Evolutionary conservation across 2,113 vertebrate species (phyloP).

Genomic region (Catharus bicknelli): DNA sequence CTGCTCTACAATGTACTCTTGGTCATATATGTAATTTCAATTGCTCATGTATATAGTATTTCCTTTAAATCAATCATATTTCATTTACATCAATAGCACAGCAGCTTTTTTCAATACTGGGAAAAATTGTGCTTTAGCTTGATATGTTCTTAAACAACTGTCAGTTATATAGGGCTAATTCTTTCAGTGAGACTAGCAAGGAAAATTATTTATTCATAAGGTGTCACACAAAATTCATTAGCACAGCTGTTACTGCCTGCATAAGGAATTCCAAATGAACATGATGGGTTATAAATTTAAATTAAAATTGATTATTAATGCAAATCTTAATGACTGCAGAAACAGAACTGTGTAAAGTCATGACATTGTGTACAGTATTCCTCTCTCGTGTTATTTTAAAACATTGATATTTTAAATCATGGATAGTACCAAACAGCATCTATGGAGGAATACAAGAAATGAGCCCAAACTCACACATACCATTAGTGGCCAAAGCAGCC

Average conservation of each 20-base stretch:
- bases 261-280: slow-evolving; percentile 65
- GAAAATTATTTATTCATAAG: slow-evolving; percentile 64
- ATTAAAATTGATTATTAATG: slow-evolving; percentile 67
- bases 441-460: background rate
- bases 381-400: background rate
- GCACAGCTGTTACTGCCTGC: slow-evolving; percentile 54
- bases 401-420: background rate
- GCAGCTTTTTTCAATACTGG: background rate
- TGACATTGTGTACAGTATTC: slow-evolving; percentile 12
- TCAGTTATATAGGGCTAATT: background rate
- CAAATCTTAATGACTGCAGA: slow-evolving; percentile 48
- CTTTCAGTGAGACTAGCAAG: background rate
- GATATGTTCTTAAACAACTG: background rate
- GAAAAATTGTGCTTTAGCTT: background rate
- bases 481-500: background rate
- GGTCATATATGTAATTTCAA: background rate
- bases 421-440: background rate
- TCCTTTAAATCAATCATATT: too few relatives aligned
- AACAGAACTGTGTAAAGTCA: slow-evolving; percentile 28
- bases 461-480: background rate
- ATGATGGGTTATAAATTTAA: slow-evolving; percentile 61
- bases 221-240: slow-evolving; percentile 58
- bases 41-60: background rate
- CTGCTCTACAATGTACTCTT: background rate
- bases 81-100: background rate